These are phyloP conservation scores for Nothocercus julius DNA, from an alignment of 2,113 vertebrate species.

Conservation along the genomic window DNA sequence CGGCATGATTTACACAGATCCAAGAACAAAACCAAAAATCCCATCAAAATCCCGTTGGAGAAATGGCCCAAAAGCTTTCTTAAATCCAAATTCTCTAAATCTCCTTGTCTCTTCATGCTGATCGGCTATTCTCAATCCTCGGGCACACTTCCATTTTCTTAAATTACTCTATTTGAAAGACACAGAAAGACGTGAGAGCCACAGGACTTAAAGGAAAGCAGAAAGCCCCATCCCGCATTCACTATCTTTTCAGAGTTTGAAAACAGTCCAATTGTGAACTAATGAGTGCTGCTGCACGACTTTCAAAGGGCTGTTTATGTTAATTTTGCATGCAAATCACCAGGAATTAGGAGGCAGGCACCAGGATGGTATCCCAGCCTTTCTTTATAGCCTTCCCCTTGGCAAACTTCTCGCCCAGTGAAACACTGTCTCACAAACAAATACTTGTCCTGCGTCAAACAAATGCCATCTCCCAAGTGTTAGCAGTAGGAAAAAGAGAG, in stretches of 20 bases:
- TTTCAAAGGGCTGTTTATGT: slow-evolving; percentile 52
- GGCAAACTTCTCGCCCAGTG: neutral
- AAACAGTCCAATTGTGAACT: slow-evolving; percentile 51
- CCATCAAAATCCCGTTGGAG: neutral
- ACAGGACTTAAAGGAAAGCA: slow-evolving; percentile 1
- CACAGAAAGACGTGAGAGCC: slow-evolving; percentile 11
- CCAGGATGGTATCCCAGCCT: neutral
- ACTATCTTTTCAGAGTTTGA: slow-evolving; percentile 31
- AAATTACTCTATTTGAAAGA: slow-evolving; percentile 34
- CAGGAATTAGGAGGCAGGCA: slow-evolving; percentile 38
- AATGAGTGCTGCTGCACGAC: slow-evolving; percentile 46
- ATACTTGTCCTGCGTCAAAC: neutral
- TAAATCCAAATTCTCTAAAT: slow-evolving; percentile 34
- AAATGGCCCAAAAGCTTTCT: slow-evolving; percentile 17
- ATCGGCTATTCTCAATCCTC: slow-evolving; percentile 39
- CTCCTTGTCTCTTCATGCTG: slow-evolving; percentile 19
- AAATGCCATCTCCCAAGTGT: slow-evolving; percentile 6
- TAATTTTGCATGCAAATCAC: slow-evolving; percentile 46
- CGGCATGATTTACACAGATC: neutral
- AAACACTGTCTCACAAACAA: neutral
- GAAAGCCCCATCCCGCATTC: slow-evolving; percentile 23
- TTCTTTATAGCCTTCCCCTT: slow-evolving; percentile 28
- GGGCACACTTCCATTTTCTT: slow-evolving; percentile 48
- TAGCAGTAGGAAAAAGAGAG: slow-evolving; percentile 9
- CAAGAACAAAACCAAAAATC: slow-evolving; percentile 27